These are phyloP conservation scores for Gopherus evgoodei DNA, from an alignment of 2,113 vertebrate species.

Conservation along the genomic window DNA sequence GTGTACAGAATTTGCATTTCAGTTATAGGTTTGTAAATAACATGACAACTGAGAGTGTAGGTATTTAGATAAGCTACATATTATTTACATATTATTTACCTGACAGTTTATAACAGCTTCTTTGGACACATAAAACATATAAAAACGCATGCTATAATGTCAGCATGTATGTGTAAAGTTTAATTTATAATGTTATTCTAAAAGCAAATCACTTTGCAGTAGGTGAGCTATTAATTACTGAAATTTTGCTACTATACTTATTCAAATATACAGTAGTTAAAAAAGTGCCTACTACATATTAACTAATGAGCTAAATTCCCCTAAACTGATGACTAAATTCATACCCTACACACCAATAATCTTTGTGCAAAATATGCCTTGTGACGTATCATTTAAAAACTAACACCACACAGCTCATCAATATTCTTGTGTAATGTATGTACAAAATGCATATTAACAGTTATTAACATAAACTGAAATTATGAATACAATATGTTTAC, in stretches of 20 bases:
- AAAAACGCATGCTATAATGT: too few relatives aligned
- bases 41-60: neutral
- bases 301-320: neutral
- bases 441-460: too few relatives aligned
- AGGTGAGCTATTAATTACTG: neutral
- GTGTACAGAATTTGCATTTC: neutral
- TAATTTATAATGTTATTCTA: neutral
- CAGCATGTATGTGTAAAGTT: neutral
- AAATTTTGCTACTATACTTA: accelerated
- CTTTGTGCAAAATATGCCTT: too few relatives aligned
- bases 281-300: neutral
- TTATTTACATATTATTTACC: neutral
- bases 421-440: too few relatives aligned
- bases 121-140: too few relatives aligned
- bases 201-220: neutral
- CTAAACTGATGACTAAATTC: too few relatives aligned
- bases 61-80: neutral
- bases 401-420: too few relatives aligned
- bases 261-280: neutral
- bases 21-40: neutral
- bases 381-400: too few relatives aligned
- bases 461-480: too few relatives aligned
- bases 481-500: too few relatives aligned
- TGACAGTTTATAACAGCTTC: neutral
- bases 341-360: too few relatives aligned